Evolutionary conservation across 1,140 invertebrate species (phyloP).

Genomic region (Bursaphelenchus mucronatus): DNA sequence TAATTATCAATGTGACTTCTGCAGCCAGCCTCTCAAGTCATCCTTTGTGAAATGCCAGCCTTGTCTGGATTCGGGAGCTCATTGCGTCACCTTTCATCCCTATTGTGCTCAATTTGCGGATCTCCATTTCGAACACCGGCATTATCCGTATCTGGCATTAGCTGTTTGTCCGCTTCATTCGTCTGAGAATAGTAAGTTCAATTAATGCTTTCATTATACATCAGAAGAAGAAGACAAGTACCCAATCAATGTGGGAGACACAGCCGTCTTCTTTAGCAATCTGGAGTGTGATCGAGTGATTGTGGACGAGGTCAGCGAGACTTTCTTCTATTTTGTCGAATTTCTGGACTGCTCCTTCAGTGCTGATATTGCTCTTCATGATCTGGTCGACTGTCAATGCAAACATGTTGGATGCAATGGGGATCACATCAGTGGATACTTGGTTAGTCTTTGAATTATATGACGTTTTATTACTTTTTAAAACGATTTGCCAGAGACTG

Average conservation of each 20-base stretch:
- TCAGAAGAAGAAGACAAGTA: conserved; percentile 3
- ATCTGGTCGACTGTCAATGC: conserved; percentile 21
- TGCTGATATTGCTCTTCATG: conserved; percentile 6
- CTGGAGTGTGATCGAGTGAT: conserved; percentile 5
- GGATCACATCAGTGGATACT: conserved; percentile 13
- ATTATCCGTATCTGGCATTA: conserved; percentile 17
- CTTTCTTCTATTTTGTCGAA: conserved; percentile 7
- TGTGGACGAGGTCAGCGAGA: conserved; percentile 1
- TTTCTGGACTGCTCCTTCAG: conserved; percentile 19
- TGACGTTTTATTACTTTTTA: too few species aligned
- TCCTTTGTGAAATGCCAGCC: conserved; percentile 6
- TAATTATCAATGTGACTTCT: conserved; percentile 5
- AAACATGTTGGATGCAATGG: conserved; percentile 11
- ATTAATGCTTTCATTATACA: too few species aligned
- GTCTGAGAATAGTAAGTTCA: conserved; percentile 2
- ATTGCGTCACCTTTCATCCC: conserved; percentile 16
- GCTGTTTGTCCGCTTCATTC: conserved; percentile 21
- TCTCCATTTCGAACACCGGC: conserved; percentile 21
- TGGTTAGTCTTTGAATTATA: conserved; percentile 10
- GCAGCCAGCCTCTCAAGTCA: not conserved
- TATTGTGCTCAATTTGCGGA: conserved; percentile 11
- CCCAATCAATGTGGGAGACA: conserved; percentile 12
- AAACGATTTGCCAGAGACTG: too few species aligned
- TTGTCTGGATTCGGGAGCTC: conserved; percentile 13
- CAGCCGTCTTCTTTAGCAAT: not conserved